These are phyloP conservation scores for Epinotia bilunana DNA, from an alignment of 2,888 invertebrate species.

Conservation along the genomic window DNA sequence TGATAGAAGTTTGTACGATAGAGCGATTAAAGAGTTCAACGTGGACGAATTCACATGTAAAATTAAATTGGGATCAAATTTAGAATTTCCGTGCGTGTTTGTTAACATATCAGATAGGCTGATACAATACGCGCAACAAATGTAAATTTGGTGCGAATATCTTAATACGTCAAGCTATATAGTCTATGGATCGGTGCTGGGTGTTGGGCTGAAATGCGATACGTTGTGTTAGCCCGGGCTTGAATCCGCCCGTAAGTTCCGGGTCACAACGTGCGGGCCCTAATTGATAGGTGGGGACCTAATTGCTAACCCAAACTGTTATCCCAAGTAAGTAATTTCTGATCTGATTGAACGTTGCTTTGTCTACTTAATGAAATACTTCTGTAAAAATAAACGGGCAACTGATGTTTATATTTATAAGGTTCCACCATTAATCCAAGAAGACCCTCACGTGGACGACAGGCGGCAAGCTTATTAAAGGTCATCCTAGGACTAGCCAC, in stretches of 20 bases:
- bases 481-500: no score
- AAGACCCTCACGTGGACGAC: no score
- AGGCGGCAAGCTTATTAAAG: no score
- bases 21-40: no score
- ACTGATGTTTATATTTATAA: not conserved
- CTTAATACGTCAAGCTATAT: not conserved
- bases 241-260: conserved; percentile 33
- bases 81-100: no score
- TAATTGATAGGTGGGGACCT: conserved; percentile 43
- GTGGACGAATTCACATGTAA: no score
- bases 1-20: no score
- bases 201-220: conserved; percentile 21
- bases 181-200: not conserved
- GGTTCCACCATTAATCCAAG: no score
- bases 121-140: not conserved
- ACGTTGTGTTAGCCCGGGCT: conserved; percentile 13
- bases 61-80: no score
- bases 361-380: conserved; percentile 10
- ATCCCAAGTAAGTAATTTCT: conserved; percentile 39
- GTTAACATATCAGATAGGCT: no score
- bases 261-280: conserved; percentile 24
- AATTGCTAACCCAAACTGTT: conserved; percentile 35
- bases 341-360: conserved; percentile 24
- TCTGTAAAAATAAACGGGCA: not conserved
- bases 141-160: not conserved